phyloP scores from a whole-genome alignment of 2,888 invertebrate genomes.

The Monopis laevigella region DNA sequence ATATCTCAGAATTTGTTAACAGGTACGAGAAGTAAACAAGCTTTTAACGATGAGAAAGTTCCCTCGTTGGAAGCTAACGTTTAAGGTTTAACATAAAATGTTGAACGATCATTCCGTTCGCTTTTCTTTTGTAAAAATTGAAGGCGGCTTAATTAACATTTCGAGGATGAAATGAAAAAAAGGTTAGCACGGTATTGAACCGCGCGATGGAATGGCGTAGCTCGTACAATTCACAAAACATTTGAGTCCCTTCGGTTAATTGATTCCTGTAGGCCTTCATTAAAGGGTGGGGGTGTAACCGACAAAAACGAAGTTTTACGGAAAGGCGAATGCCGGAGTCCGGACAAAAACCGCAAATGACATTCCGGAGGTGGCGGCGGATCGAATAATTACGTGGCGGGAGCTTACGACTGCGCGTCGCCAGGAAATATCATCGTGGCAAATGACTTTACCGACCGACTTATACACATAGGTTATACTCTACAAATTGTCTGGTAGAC shows the following conservation, averaged over 20 bases:
- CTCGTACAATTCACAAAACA: conserved; percentile 55
- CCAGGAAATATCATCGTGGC: conserved; percentile 1
- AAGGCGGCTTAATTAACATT: conserved; percentile 8
- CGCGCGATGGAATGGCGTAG: conserved; percentile 1
- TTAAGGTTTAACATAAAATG: no score
- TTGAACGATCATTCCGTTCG: no score
- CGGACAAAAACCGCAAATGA: conserved; percentile 57
- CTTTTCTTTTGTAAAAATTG: conserved; percentile 4
- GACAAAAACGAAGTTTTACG: conserved; percentile 55
- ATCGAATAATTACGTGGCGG: conserved; percentile 46
- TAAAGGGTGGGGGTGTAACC: conserved; percentile 40
- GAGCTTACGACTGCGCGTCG: conserved; percentile 35
- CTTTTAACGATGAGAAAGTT: conserved; percentile 2
- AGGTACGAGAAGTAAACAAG: conserved; percentile 4
- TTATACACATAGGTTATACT: conserved; percentile 28
- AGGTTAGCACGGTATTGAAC: conserved; percentile 2
- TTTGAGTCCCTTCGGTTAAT: conserved; percentile 57
- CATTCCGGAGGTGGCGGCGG: conserved; percentile 41
- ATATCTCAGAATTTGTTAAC: background rate
- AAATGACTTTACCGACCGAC: conserved; percentile 18
- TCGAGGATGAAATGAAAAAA: conserved; percentile 5
- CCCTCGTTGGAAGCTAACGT: no score
- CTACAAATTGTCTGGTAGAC: background rate
- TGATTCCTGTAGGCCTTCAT: conserved; percentile 62
- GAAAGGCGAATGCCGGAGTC: conserved; percentile 37